Base-by-base conservation (phyloP, 2,113 vertebrate genomes). In the Lipophrys pholis region DNA sequence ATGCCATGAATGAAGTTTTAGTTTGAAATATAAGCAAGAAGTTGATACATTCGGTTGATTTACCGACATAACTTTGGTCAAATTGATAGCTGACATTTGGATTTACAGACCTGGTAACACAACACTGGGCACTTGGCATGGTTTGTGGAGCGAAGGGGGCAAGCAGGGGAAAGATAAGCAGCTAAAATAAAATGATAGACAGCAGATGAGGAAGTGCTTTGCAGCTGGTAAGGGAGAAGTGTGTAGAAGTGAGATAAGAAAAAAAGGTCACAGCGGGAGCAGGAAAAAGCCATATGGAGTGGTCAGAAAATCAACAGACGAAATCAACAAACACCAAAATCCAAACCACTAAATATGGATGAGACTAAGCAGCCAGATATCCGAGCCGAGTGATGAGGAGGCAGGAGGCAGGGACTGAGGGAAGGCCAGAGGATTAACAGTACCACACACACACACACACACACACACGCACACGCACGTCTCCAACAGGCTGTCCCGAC, bases 371-470 rank as follows among this genome's bases (percentile, higher is more conserved):
- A 69, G 73, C 54, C 58, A 72, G 69, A 83, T 11, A 46, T 50
- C 36, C 69, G 43, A 70, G 63, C 35, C 61, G 39, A 77, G 69
- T 46, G 70, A 80, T 69, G 71, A 70, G 49, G 62, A 82, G 21
- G 68, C 71, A 81, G 81, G 67, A 76, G 70, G 81, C 69, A 46
- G 57, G 38, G 55, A 73, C 63, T 54, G 61, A 68, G 58, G 69
- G 65, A 72, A 71, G 83, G 81, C 83, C 80, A 85, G 57, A 70
- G 63, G 85, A 89, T 87, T 88, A 84, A 69, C 71, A 73, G 82
- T 78, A 42, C 82, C 49, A 41, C 74, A 89, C 81, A 30, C 21
- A 30, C 21, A 30, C 21, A 41, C 74, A 89, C 81, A 84, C 84
- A 84, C 21, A 30, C 21, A 30, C 21, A 30, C 21, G 4, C 21